A percentile compares a stretch with the other conserved stretches of the same genome.
Evolutionary conservation across 2,888 invertebrate genomes (phyloP).

Genomic region (Sinohyriopsis cumingii): DNA sequence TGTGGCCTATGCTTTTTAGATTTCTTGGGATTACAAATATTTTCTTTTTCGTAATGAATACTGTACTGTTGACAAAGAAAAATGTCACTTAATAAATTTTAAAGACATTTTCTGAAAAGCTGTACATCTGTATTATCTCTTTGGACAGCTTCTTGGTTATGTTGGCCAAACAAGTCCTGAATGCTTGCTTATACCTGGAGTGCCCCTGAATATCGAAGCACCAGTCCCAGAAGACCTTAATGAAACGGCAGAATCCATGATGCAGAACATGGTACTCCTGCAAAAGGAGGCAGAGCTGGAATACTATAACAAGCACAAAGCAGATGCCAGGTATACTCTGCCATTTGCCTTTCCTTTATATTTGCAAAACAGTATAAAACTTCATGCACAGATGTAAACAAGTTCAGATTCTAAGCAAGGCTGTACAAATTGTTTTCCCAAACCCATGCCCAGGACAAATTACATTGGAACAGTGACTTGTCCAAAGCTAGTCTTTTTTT

Average conservation of each 20-base stretch:
- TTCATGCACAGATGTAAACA: background rate
- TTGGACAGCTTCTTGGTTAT: slow-evolving; percentile 85
- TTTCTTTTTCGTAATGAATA: too few species aligned
- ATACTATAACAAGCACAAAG: slow-evolving; percentile 58
- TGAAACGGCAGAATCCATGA: slow-evolving; percentile 85
- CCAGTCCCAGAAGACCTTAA: slow-evolving; percentile 76
- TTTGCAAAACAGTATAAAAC: too few species aligned
- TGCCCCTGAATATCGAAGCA: slow-evolving; percentile 85
- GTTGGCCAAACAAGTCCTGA: slow-evolving; percentile 94
- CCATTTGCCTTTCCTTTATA: background rate
- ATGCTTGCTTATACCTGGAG: slow-evolving; percentile 80
- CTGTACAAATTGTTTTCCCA: too few species aligned
- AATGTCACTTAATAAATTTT: too few species aligned
- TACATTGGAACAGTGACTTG: too few species aligned
- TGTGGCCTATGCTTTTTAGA: too few species aligned
- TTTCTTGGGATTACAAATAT: too few species aligned
- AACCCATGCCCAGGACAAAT: too few species aligned
- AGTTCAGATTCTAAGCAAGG: too few species aligned
- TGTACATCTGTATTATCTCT: background rate
- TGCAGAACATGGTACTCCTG: slow-evolving; percentile 87
- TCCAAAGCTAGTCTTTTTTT: too few species aligned
- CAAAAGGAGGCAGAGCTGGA: slow-evolving; percentile 89
- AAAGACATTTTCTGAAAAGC: too few species aligned
- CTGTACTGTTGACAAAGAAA: too few species aligned
- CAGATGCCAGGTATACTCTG: slow-evolving; percentile 57